A percentile compares a stretch with the other conserved stretches of the same genome.
These are phyloP conservation scores for Mythimna ferrago DNA, from an alignment of 2,888 invertebrate species.

Conservation along the genomic window DNA sequence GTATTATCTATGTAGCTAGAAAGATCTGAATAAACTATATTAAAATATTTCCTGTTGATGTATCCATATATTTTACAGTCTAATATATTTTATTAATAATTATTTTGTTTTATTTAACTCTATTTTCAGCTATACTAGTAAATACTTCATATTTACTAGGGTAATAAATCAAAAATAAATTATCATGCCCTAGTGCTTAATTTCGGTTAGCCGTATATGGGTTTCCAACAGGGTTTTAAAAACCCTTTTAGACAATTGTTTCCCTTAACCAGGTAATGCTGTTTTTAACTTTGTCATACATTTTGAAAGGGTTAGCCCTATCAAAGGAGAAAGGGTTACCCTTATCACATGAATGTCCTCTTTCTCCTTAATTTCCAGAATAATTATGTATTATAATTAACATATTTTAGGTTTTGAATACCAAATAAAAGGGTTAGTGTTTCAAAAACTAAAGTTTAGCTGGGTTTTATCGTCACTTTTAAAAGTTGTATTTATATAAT, in stretches of 20 bases:
- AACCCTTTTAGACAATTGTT: too few species aligned
- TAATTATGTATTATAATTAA: background rate
- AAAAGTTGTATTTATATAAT: too few species aligned
- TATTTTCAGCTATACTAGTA: background rate
- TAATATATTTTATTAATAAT: slow-evolving; percentile 60
- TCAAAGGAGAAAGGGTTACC: background rate
- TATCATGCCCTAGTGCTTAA: too few species aligned
- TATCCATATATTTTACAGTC: slow-evolving; percentile 56
- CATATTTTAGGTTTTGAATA: background rate
- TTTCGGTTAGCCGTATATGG: too few species aligned
- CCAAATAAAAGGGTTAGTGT: too few species aligned
- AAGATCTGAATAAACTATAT: slow-evolving; percentile 59
- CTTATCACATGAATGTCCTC: background rate
- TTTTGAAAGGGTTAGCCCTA: background rate
- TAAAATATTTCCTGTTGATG: slow-evolving; percentile 55
- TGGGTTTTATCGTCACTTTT: too few species aligned
- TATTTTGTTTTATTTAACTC: slow-evolving; percentile 45
- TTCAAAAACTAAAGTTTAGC: too few species aligned
- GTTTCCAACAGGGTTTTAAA: too few species aligned
- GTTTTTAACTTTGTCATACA: background rate
- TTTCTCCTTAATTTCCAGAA: background rate
- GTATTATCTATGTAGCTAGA: slow-evolving; percentile 54
- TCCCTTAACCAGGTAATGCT: background rate
- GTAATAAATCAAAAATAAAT: too few species aligned
- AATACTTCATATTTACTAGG: background rate